These are phyloP conservation scores for Alviniconcha marisindica DNA, from an alignment of 1,140 invertebrate species.

Conservation along the genomic window DNA sequence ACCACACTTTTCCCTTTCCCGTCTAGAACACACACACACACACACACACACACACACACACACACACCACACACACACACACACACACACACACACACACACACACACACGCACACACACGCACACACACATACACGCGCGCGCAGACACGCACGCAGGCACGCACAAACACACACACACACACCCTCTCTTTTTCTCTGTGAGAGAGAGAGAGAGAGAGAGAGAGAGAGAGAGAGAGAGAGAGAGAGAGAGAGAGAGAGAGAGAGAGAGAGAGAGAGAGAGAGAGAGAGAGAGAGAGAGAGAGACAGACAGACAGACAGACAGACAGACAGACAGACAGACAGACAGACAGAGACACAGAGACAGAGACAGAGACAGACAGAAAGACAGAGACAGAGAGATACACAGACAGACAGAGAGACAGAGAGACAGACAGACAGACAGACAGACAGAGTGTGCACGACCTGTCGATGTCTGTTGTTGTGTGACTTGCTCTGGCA, in stretches of 20 bases:
- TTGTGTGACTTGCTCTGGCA: background rate
- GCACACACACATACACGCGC: background rate
- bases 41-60: conserved; percentile 12
- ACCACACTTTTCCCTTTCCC: too few relatives aligned
- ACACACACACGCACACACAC: background rate
- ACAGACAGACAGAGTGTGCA: too few relatives aligned
- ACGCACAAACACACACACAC: background rate
- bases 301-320: background rate
- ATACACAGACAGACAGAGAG: background rate
- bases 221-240: too few relatives aligned
- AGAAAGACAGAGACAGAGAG: background rate
- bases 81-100: conserved; percentile 10
- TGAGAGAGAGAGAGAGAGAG: too few relatives aligned
- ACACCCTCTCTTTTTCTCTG: background rate
- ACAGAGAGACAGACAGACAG: background rate
- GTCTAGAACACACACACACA: background rate
- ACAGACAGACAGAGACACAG: too few relatives aligned
- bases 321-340: background rate
- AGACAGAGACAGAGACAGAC: too few relatives aligned
- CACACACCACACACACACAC: background rate
- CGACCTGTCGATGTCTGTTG: conserved; percentile 30
- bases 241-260: too few relatives aligned
- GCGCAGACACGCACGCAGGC: background rate
- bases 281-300: background rate
- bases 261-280: too few relatives aligned